A percentile compares a stretch with the other conserved stretches of the same genome.
Conservation (phyloP, 37 sponge, comb jelly and placozoan genomes). For the Lycopodina hypogea region DNA sequence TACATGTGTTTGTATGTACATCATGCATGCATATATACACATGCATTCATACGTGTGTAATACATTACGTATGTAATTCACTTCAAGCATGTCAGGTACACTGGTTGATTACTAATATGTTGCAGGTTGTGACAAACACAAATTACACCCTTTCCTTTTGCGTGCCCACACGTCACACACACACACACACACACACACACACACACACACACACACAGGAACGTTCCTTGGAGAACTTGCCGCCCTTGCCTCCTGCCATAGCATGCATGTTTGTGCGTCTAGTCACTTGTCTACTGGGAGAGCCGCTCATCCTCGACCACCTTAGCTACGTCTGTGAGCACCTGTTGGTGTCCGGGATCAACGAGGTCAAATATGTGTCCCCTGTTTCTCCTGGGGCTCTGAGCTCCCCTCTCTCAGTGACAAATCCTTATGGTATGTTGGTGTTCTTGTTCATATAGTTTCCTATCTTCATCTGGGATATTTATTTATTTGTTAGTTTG, state of each 20-base stretch:
- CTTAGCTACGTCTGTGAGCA: conserved; percentile 61
- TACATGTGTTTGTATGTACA: too few species aligned
- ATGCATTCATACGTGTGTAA: too few species aligned
- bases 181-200: too few species aligned
- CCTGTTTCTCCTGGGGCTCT: conserved; percentile 14
- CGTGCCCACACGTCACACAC: too few species aligned
- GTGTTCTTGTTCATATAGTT: not conserved
- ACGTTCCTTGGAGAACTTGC: conserved; percentile 46
- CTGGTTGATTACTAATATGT: too few species aligned
- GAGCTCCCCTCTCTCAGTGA: conserved; percentile 36
- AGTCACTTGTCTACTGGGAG: conserved; percentile 44
- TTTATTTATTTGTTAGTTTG: too few species aligned
- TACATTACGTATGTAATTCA: too few species aligned
- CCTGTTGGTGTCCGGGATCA: conserved; percentile 68
- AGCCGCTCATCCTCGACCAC: conserved; percentile 50
- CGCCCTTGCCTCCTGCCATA: conserved; percentile 53
- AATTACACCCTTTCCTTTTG: too few species aligned
- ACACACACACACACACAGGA: conserved; percentile 43
- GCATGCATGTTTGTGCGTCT: conserved; percentile 47
- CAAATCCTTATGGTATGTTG: conserved; percentile 1
- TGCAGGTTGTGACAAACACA: too few species aligned
- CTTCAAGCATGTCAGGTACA: too few species aligned
- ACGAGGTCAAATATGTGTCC: conserved; percentile 53
- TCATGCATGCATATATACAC: too few species aligned
- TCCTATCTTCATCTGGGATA: not conserved